Percentiles rank a stretch among this genome's conserved stretches.
Conservation (phyloP, 2,797 vertebrate genomes). For the Micropoecilia bifurca region DNA sequence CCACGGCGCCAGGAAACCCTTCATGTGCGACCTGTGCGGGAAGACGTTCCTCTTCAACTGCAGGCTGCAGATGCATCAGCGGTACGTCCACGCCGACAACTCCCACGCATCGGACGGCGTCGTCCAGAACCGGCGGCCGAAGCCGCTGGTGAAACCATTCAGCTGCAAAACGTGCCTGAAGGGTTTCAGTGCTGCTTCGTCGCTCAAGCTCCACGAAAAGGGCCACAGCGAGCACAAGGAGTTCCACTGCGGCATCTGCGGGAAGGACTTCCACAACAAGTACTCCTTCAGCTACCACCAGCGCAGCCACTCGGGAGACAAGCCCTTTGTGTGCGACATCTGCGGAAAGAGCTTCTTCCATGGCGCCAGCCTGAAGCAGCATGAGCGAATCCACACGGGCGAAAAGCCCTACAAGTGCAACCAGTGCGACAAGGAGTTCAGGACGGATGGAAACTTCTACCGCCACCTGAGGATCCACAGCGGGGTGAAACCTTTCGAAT, state of each 20-base stretch:
- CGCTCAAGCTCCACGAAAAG: slow-evolving; percentile 75
- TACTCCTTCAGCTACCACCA: slow-evolving; percentile 78
- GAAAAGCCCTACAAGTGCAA: slow-evolving; percentile 83
- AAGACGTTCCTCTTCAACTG: slow-evolving; percentile 81
- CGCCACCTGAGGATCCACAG: slow-evolving; percentile 79
- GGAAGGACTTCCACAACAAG: slow-evolving; percentile 79
- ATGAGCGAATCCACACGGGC: slow-evolving; percentile 78
- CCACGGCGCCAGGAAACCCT: slow-evolving; percentile 77
- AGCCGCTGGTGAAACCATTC: slow-evolving; percentile 65
- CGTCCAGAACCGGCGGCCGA: slow-evolving; percentile 25
- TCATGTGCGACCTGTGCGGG: slow-evolving; percentile 75
- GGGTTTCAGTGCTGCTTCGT: slow-evolving; percentile 66
- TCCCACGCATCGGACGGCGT: slow-evolving; percentile 21
- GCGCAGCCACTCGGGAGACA: slow-evolving; percentile 78
- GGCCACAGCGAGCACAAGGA: slow-evolving; percentile 80
- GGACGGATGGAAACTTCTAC: slow-evolving; percentile 77
- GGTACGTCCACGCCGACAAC: slow-evolving; percentile 71
- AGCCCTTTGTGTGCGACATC: slow-evolving; percentile 73
- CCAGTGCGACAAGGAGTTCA: slow-evolving; percentile 78
- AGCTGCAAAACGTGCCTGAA: slow-evolving; percentile 73
- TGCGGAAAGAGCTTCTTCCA: slow-evolving; percentile 80
- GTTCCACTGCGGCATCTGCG: slow-evolving; percentile 76
- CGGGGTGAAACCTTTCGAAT: slow-evolving; percentile 77
- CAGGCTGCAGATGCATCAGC: slow-evolving; percentile 75
- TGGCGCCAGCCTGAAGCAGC: slow-evolving; percentile 71